Percentiles rank a stretch among this genome's conserved stretches.
Conservation (phyloP, 2,113 vertebrate species). For the Dipodomys spectabilis region DNA sequence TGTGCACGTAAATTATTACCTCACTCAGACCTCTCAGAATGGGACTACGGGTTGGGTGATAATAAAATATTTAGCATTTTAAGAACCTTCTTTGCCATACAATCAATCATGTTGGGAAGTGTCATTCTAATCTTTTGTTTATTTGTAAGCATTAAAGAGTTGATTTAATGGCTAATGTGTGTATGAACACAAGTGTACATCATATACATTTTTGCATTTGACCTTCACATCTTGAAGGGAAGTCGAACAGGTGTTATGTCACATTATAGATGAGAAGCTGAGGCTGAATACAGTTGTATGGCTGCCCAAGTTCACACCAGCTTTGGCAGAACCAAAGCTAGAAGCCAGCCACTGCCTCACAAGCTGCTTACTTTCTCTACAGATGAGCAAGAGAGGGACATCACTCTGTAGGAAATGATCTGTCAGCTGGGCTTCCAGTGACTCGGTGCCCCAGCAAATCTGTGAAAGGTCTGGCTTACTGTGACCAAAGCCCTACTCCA, state of each 20-base stretch:
- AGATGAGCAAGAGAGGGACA: neutral
- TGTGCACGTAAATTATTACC: neutral
- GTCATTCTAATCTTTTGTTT: neutral
- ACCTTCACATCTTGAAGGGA: neutral
- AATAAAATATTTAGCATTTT: neutral
- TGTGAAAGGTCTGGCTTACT: neutral
- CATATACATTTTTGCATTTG: neutral
- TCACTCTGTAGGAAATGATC: neutral
- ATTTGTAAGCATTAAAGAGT: conserved; percentile 7
- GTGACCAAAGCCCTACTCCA: neutral
- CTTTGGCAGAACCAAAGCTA: neutral
- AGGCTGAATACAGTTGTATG: neutral
- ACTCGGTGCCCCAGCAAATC: neutral
- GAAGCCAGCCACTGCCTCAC: neutral
- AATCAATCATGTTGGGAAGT: neutral
- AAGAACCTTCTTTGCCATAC: neutral
- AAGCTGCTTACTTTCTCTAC: neutral
- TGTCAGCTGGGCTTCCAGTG: neutral
- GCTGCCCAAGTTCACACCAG: neutral
- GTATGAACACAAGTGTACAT: too few species aligned
- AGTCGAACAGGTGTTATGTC: neutral
- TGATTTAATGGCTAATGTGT: neutral
- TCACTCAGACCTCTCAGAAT: neutral
- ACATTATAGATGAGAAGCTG: neutral
- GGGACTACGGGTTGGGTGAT: neutral